Conservation (phyloP, 2,888 invertebrate genomes). For the Euzophera pinguis region DNA sequence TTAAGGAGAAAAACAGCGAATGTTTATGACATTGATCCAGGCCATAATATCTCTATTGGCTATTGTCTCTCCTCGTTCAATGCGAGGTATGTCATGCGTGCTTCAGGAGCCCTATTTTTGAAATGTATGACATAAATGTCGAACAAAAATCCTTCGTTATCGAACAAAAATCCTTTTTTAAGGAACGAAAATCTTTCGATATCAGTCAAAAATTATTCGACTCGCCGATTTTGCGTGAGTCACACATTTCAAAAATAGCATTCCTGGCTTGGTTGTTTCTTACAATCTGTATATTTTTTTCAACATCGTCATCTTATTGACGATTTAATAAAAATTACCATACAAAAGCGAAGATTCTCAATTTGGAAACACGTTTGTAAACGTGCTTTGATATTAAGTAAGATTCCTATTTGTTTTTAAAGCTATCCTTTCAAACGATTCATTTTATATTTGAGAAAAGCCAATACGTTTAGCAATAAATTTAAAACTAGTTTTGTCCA, state of each 20-base stretch:
- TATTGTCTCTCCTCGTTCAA: slow-evolving; percentile 48
- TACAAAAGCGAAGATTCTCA: slow-evolving; percentile 25
- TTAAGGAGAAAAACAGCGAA: background rate
- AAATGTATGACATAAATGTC: no score
- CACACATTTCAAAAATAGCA: no score
- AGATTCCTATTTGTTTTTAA: background rate
- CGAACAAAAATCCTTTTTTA: no score
- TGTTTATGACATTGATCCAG: slow-evolving; percentile 39
- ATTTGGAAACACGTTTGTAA: slow-evolving; percentile 14
- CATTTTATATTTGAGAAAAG: no score
- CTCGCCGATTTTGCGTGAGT: no score
- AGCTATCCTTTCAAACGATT: no score
- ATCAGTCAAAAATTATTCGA: no score
- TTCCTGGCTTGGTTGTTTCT: slow-evolving; percentile 19
- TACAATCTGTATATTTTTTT: slow-evolving; percentile 19
- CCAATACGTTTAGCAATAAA: no score
- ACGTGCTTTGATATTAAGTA: slow-evolving; percentile 9
- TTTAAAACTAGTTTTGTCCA: no score
- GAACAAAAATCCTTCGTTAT: no score
- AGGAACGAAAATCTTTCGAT: no score
- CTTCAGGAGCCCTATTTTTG: no score
- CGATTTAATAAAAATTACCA: slow-evolving; percentile 26
- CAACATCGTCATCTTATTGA: slow-evolving; percentile 19
- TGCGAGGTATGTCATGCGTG: slow-evolving; percentile 39
- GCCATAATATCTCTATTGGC: slow-evolving; percentile 53